phyloP scores from a whole-genome alignment of 2,113 vertebrate genomes.

The Nibea coibor region DNA sequence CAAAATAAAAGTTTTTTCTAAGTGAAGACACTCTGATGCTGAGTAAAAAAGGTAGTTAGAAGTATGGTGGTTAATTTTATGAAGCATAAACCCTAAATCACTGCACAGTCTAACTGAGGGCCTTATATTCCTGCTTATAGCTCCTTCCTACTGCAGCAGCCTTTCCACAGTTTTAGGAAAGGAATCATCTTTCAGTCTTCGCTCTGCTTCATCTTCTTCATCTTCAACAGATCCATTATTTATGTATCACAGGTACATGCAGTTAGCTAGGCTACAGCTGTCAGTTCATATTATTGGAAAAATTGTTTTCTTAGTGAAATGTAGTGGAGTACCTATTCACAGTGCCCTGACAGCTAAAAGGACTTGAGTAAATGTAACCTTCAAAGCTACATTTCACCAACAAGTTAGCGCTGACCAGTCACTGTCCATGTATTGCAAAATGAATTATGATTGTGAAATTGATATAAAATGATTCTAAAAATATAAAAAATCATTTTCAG shows the following conservation, averaged over 20 bases:
- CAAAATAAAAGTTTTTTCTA: neutral
- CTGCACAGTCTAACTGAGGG: neutral
- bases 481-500: too few species aligned
- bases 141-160: neutral
- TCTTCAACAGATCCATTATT: neutral
- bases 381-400: neutral
- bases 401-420: neutral
- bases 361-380: too few species aligned
- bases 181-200: neutral
- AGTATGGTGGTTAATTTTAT: neutral
- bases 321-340: neutral
- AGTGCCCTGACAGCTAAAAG: too few species aligned
- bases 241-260: neutral
- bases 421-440: too few species aligned
- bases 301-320: too few species aligned
- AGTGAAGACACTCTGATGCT: constrained; percentile 6
- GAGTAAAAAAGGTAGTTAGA: neutral
- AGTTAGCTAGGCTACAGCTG: neutral
- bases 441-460: too few species aligned
- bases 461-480: too few species aligned
- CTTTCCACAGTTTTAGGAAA: neutral
- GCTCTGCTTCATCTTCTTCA: too few species aligned
- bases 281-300: too few species aligned
- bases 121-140: neutral
- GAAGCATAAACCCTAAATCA: neutral